Conservation (phyloP, 2,797 vertebrate species). For the Oophaga sylvatica region DNA sequence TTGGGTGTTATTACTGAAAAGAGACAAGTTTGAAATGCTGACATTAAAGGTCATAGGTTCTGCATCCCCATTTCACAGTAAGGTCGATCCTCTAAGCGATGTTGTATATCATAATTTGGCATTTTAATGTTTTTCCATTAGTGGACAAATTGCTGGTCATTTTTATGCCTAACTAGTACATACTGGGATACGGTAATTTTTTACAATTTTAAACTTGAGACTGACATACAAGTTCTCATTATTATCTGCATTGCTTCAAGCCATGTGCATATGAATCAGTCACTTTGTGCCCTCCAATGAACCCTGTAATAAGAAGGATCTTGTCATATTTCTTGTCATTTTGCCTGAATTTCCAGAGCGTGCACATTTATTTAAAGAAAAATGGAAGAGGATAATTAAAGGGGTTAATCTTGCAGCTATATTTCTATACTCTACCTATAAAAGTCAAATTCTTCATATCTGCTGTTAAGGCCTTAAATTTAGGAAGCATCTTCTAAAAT, state of each 20-base stretch:
- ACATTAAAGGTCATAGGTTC: conserved; percentile 61
- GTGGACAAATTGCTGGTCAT: conserved; percentile 57
- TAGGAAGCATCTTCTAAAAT: neutral
- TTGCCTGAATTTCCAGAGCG: conserved; percentile 9
- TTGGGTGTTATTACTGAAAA: conserved; percentile 55
- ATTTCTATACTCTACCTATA: neutral
- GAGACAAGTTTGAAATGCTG: conserved; percentile 60
- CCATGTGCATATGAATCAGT: conserved; percentile 53
- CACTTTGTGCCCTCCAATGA: conserved; percentile 36
- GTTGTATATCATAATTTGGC: conserved; percentile 60
- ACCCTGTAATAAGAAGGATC: conserved; percentile 42
- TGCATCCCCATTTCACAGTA: conserved; percentile 56
- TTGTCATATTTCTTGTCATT: conserved; percentile 41
- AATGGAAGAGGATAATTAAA: conserved; percentile 27
- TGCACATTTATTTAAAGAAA: conserved; percentile 26
- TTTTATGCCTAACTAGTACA: conserved; percentile 60
- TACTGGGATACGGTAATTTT: conserved; percentile 42
- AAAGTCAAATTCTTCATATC: neutral
- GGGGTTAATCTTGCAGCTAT: conserved; percentile 21
- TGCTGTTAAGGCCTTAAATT: neutral
- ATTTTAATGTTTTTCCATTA: conserved; percentile 62
- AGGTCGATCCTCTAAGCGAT: conserved; percentile 55
- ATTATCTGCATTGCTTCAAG: conserved; percentile 58
- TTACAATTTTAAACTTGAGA: conserved; percentile 47
- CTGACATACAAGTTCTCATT: conserved; percentile 48